Conservation (phyloP, 2,797 vertebrate genomes). For the Anabas testudineus region DNA sequence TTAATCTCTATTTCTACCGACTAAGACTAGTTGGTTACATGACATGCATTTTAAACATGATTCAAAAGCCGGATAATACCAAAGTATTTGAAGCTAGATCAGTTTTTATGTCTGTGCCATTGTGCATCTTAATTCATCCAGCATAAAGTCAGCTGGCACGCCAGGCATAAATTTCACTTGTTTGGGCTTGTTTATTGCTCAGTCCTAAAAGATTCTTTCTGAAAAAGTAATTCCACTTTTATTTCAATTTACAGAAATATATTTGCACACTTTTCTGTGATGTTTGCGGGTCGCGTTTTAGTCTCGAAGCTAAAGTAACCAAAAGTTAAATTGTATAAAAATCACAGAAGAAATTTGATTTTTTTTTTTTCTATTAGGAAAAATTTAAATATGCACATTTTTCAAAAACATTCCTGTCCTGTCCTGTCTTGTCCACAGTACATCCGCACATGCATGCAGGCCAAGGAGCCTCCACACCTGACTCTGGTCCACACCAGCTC, state of each 20-base stretch:
- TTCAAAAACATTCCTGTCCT: constrained; percentile 6
- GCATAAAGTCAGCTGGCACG: not conserved
- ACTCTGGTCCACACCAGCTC: constrained; percentile 91
- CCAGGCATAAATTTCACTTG: not conserved
- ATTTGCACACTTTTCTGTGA: too few species aligned
- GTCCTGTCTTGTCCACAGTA: constrained; percentile 83
- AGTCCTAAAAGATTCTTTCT: not conserved
- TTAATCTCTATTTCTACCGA: not conserved
- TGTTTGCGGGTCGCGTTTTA: not conserved
- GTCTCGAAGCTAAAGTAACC: not conserved
- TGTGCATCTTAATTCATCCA: not conserved
- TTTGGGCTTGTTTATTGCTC: not conserved
- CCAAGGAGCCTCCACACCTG: constrained; percentile 90
- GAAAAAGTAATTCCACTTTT: not conserved
- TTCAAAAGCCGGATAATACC: not conserved
- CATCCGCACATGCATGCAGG: constrained; percentile 90
- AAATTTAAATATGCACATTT: not conserved
- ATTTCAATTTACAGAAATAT: not conserved
- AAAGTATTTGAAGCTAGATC: not conserved
- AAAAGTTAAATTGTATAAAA: not conserved
- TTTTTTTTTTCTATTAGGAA: not conserved
- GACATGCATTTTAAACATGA: not conserved
- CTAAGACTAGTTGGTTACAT: not conserved
- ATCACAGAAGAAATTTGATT: not conserved
- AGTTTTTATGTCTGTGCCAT: not conserved